These are phyloP conservation scores for Paramormyrops hopkinsi DNA, from an alignment of 2,797 vertebrate species.

Conservation along the genomic window DNA sequence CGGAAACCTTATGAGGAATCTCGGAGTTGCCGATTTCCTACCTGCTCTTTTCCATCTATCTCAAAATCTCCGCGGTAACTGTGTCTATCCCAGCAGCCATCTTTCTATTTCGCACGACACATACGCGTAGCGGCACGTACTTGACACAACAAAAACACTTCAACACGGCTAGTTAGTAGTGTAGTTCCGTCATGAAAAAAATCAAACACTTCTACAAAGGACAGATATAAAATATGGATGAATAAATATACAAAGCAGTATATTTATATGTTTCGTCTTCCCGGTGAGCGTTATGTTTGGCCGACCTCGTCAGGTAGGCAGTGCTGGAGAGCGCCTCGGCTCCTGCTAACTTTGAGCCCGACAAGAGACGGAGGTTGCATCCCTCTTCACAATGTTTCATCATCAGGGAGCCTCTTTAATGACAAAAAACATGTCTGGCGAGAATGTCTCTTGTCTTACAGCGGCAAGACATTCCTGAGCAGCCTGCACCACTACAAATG, in stretches of 20 bases:
- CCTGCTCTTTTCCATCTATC: neutral
- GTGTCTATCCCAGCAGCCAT: neutral
- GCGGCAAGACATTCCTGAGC: neutral
- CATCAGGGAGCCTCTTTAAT: neutral
- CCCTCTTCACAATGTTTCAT: neutral
- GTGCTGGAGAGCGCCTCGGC: neutral
- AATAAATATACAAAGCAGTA: neutral
- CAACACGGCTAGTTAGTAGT: neutral
- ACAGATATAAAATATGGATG: neutral
- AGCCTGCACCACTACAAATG: neutral
- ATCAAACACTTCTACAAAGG: neutral
- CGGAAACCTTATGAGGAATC: neutral
- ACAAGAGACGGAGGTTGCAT: neutral
- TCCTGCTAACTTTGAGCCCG: neutral
- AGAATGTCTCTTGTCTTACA: neutral
- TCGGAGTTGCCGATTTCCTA: neutral
- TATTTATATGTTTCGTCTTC: conserved; percentile 9
- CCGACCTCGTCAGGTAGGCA: neutral
- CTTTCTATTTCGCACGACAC: neutral
- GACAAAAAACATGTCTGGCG: neutral
- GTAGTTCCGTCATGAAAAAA: neutral
- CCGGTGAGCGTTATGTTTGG: neutral
- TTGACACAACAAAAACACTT: neutral
- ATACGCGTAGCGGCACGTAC: neutral
- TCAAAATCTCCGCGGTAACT: neutral